These are phyloP conservation scores for Trissolcus basalis DNA, from an alignment of 1,140 invertebrate species.

Conservation along the genomic window DNA sequence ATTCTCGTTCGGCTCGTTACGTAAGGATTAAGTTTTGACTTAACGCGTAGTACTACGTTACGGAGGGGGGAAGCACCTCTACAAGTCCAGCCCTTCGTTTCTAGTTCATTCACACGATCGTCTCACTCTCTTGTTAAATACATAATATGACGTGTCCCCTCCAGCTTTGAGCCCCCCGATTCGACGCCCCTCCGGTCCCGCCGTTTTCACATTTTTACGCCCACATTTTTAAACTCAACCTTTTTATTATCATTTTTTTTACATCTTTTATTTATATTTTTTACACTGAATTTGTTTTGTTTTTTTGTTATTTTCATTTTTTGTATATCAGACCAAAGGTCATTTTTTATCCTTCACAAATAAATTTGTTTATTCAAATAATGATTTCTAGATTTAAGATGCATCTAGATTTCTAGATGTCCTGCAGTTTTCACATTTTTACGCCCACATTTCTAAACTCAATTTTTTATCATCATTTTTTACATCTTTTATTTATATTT, in stretches of 20 bases:
- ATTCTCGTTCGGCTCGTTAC: neutral
- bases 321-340: too few species aligned
- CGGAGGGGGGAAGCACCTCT: constrained; percentile 37
- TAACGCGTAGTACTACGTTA: constrained; percentile 17
- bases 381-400: too few species aligned
- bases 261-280: too few species aligned
- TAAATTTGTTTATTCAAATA: too few species aligned
- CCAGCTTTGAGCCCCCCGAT: constrained; percentile 62
- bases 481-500: neutral
- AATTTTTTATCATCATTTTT: constrained; percentile 1
- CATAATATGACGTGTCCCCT: constrained; percentile 71
- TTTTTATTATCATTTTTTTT: constrained; percentile 3
- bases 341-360: too few species aligned
- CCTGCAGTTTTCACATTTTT: constrained; percentile 59
- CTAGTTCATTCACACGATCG: constrained; percentile 73
- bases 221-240: constrained; percentile 30
- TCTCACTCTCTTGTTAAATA: constrained; percentile 68
- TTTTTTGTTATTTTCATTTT: too few species aligned
- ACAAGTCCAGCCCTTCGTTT: constrained; percentile 62
- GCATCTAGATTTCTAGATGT: too few species aligned
- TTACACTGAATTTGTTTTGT: too few species aligned
- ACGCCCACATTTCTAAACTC: constrained; percentile 47
- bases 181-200: constrained; percentile 71
- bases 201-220: constrained; percentile 57
- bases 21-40: constrained; percentile 12